These are phyloP conservation scores for Trachelus stipa DNA, from an alignment of 2,888 invertebrate genomes.

Conservation along the genomic window DNA sequence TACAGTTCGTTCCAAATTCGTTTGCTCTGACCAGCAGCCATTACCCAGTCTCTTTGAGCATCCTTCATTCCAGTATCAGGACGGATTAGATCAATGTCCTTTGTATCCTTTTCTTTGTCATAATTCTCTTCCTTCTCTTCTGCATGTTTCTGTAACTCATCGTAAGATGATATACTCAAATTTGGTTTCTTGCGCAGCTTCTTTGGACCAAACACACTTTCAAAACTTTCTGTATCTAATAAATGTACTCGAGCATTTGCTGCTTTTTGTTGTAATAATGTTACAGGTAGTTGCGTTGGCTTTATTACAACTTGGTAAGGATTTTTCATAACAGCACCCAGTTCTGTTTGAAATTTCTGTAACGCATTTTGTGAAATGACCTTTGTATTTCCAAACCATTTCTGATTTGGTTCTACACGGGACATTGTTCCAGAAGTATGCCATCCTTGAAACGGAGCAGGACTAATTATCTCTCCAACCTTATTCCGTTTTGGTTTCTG, in stretches of 20 bases:
- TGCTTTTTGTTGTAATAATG: constrained; percentile 91
- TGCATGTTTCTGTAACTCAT: constrained; percentile 80
- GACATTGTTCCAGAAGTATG: constrained; percentile 90
- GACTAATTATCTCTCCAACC: constrained; percentile 88
- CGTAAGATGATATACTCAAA: constrained; percentile 79
- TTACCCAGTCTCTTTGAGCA: constrained; percentile 91
- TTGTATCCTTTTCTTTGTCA: constrained; percentile 75
- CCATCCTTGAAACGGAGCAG: constrained; percentile 96
- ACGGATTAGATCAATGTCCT: constrained; percentile 84
- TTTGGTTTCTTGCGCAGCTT: constrained; percentile 92
- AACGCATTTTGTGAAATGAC: constrained; percentile 93
- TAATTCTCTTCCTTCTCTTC: constrained; percentile 82
- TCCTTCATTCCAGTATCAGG: constrained; percentile 85
- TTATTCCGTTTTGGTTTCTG: constrained; percentile 94
- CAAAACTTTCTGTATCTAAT: constrained; percentile 94
- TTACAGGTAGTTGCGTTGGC: constrained; percentile 93
- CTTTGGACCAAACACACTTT: constrained; percentile 95
- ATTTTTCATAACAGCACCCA: constrained; percentile 93
- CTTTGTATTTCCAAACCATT: constrained; percentile 99
- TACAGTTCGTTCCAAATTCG: constrained; percentile 99
- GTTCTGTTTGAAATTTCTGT: constrained; percentile 92
- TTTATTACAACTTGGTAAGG: constrained; percentile 98
- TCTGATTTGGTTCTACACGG: constrained; percentile 96
- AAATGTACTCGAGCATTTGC: constrained; percentile 94
- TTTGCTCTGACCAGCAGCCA: constrained; percentile 95